These are phyloP conservation scores for Spodoptera exigua DNA, from an alignment of 2,888 invertebrate species.

Conservation along the genomic window DNA sequence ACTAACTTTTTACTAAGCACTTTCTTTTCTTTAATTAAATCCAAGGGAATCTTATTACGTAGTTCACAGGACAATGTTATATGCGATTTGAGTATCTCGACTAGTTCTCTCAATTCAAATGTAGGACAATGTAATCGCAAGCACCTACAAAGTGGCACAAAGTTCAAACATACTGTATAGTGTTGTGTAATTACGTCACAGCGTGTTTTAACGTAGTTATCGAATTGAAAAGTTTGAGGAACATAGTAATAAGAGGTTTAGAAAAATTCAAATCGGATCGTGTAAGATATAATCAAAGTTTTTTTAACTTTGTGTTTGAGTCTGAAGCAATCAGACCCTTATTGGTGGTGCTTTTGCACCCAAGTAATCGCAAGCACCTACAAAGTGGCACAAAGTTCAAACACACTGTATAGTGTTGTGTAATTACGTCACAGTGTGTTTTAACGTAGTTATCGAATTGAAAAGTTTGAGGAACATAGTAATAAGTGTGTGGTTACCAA, in stretches of 20 bases:
- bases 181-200: constrained; percentile 5
- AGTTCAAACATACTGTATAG: constrained; percentile 15
- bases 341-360: no score
- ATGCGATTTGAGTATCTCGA: constrained; percentile 34
- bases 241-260: no score
- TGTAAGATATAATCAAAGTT: no score
- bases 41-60: constrained; percentile 9
- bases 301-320: no score
- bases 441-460: no score
- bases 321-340: no score
- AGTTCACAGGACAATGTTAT: constrained; percentile 26
- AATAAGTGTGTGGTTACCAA: no score
- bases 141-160: constrained; percentile 11
- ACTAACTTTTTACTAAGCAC: no score
- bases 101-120: constrained; percentile 16
- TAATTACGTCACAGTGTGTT: constrained; percentile 5
- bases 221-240: no score
- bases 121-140: constrained; percentile 14
- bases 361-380: constrained; percentile 20
- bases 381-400: constrained; percentile 26
- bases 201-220: no score
- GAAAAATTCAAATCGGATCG: no score
- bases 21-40: background rate
- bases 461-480: no score
- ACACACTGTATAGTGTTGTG: background rate